Evolutionary conservation across 2,888 invertebrate species (phyloP).

Genomic region (Tortricodes alternella): DNA sequence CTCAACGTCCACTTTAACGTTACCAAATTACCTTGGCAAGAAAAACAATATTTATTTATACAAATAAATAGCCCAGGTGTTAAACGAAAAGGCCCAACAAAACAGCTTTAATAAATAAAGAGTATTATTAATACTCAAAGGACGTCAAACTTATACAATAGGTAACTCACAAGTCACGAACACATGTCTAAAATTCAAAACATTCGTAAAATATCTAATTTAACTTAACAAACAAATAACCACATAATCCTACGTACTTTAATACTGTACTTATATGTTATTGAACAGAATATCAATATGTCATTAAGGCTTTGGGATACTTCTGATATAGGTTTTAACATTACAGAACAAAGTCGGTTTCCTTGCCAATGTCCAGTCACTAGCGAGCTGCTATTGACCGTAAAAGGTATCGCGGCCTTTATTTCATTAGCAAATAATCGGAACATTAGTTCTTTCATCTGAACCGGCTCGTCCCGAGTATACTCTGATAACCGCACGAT

Average conservation of each 20-base stretch:
- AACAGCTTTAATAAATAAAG: conserved; percentile 4
- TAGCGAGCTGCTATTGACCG: too few species aligned
- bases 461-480: too few species aligned
- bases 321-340: neutral
- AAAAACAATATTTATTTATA: too few species aligned
- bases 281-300: neutral
- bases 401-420: too few species aligned
- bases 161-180: neutral
- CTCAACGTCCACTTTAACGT: neutral
- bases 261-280: neutral
- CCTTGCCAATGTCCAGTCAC: too few species aligned
- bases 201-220: neutral
- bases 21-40: too few species aligned
- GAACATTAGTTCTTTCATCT: too few species aligned
- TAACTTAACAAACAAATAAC: neutral
- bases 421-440: too few species aligned
- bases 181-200: too few species aligned
- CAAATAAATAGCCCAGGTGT: neutral
- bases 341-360: neutral
- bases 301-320: neutral
- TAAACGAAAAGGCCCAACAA: neutral
- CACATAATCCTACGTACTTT: neutral
- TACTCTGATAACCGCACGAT: too few species aligned
- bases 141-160: neutral
- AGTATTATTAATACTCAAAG: neutral